Percentiles rank a stretch among this genome's conserved stretches.
Conservation (phyloP, 1,140 invertebrate species). For the Papilio polyxenes region DNA sequence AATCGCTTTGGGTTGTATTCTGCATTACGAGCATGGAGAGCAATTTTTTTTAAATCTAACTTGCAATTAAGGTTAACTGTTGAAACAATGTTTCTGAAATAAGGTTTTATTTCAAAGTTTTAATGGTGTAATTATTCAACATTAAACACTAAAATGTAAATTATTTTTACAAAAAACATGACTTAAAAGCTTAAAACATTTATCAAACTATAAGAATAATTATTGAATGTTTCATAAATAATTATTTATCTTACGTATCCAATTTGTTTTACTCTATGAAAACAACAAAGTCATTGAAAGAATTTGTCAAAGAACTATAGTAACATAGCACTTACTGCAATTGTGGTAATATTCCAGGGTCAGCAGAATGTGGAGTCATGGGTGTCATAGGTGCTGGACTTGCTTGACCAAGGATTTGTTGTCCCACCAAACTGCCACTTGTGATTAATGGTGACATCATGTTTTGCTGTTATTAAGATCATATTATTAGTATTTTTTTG, state of each 20-base stretch:
- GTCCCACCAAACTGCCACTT: slow-evolving; percentile 74
- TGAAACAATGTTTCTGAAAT: slow-evolving; percentile 95
- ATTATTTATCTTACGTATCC: too few species aligned
- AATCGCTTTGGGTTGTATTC: slow-evolving; percentile 99
- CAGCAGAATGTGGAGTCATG: slow-evolving; percentile 96
- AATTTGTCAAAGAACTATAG: background rate
- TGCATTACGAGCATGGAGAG: slow-evolving; percentile 98
- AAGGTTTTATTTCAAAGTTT: too few species aligned
- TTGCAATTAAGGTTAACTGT: slow-evolving; percentile 98
- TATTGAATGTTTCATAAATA: too few species aligned
- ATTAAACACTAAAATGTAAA: too few species aligned
- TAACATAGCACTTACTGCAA: slow-evolving; percentile 90
- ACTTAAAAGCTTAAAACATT: too few species aligned
- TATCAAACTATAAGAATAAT: too few species aligned
- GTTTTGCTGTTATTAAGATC: slow-evolving; percentile 83
- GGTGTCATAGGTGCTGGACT: slow-evolving; percentile 94
- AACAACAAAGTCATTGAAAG: too few species aligned
- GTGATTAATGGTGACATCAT: slow-evolving; percentile 91
- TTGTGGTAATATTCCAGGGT: slow-evolving; percentile 96
- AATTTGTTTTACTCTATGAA: too few species aligned
- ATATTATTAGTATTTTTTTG: background rate
- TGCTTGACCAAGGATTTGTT: slow-evolving; percentile 80
- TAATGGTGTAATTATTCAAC: too few species aligned
- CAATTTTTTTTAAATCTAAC: slow-evolving; percentile 98
- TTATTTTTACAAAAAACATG: too few species aligned